These are phyloP conservation scores for Dendrolimus punctatus DNA, from an alignment of 1,140 invertebrate species.

Conservation along the genomic window DNA sequence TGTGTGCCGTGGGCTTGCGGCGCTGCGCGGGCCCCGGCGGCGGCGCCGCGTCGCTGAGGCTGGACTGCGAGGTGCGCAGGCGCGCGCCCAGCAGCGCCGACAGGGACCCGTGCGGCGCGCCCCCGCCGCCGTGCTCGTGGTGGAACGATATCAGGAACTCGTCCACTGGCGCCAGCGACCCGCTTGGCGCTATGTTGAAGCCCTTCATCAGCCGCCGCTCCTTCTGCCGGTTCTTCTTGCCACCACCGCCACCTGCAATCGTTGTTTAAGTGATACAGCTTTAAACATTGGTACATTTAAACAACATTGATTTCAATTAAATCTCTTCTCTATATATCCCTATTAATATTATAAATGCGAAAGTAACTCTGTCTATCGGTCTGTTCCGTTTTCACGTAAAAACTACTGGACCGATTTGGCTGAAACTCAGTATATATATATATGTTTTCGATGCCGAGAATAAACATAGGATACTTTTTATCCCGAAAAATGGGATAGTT, in stretches of 20 bases:
- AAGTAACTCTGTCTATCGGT: too few relatives aligned
- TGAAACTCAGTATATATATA: too few relatives aligned
- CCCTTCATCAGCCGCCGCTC: constrained; percentile 94
- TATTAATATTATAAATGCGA: too few relatives aligned
- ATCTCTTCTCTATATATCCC: too few relatives aligned
- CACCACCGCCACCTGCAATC: constrained; percentile 80
- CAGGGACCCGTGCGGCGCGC: constrained; percentile 46
- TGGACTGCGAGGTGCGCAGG: constrained; percentile 50
- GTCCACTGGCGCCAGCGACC: constrained; percentile 80
- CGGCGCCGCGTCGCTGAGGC: constrained; percentile 35
- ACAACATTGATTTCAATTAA: neutral
- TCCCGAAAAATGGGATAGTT: too few relatives aligned
- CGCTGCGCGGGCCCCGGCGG: constrained; percentile 14
- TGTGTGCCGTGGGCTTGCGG: constrained; percentile 75
- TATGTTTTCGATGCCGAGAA: too few relatives aligned
- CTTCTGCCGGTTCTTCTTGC: constrained; percentile 94
- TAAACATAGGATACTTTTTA: too few relatives aligned
- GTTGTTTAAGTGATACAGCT: neutral
- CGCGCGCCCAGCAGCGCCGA: constrained; percentile 50
- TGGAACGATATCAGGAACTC: constrained; percentile 80
- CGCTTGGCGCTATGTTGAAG: constrained; percentile 87
- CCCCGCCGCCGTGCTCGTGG: constrained; percentile 62
- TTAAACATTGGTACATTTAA: neutral
- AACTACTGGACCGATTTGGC: too few relatives aligned
- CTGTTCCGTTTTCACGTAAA: too few relatives aligned